These are phyloP conservation scores for Puffinus mauretanicus DNA, from an alignment of 2,113 vertebrate species.

Conservation along the genomic window DNA sequence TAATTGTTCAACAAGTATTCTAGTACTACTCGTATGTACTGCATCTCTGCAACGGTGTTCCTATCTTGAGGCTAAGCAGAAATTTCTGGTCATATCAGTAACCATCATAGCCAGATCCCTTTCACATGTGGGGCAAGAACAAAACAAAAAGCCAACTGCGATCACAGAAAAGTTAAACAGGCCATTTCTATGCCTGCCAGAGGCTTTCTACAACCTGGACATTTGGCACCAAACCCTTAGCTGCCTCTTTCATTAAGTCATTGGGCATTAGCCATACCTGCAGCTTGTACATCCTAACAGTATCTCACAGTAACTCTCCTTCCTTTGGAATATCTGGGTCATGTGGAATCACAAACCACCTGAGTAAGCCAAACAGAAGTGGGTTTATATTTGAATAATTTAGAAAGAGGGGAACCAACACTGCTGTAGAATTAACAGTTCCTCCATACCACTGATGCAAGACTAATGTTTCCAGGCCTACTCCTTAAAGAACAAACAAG, in stretches of 20 bases:
- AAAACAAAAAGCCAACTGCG: background rate
- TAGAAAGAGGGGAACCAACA: background rate
- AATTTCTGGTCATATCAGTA: background rate
- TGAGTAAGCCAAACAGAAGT: background rate
- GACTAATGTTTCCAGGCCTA: background rate
- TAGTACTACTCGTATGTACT: background rate
- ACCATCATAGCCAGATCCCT: background rate
- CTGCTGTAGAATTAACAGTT: background rate
- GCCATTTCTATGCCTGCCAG: background rate
- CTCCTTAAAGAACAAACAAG: background rate
- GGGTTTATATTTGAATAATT: background rate
- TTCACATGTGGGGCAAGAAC: background rate
- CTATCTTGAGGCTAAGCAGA: background rate
- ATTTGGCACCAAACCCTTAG: background rate
- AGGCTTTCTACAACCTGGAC: background rate
- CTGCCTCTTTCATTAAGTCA: background rate
- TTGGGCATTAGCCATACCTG: background rate
- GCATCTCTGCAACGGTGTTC: background rate
- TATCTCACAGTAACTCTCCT: fast-evolving
- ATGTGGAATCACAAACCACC: background rate
- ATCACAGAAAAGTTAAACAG: background rate
- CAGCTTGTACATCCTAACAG: background rate
- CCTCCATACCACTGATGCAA: background rate
- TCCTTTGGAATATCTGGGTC: background rate
- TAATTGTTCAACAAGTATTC: background rate